Evolutionary conservation across 2,888 invertebrate species (phyloP).

Genomic region (Heliconius erato): DNA sequence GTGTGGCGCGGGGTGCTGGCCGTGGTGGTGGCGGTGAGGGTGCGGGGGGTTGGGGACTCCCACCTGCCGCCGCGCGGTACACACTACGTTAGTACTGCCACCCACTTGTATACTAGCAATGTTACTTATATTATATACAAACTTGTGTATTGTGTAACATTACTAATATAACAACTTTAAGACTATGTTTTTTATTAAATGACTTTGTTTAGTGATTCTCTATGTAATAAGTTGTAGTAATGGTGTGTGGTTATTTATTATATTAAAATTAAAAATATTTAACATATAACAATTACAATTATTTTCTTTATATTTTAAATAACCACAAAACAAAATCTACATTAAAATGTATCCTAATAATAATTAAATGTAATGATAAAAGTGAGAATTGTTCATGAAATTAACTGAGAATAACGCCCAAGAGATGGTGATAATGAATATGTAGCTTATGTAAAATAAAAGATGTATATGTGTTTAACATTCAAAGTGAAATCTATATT

Average conservation of each 20-base stretch:
- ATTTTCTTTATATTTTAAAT: neutral
- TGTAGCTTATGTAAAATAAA: constrained; percentile 2
- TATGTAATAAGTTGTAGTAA: neutral
- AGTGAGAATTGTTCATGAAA: neutral
- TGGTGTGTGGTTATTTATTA: constrained; percentile 9
- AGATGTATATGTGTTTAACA: neutral
- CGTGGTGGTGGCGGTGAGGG: constrained; percentile 82
- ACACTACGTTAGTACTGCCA: constrained; percentile 82
- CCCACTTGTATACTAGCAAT: constrained; percentile 55
- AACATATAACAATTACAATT: neutral
- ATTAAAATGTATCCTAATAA: neutral
- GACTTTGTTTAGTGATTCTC: constrained; percentile 24
- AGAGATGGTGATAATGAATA: neutral
- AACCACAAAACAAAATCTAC: constrained; percentile 19
- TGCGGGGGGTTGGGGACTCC: constrained; percentile 64
- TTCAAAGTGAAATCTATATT: neutral
- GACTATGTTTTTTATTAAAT: neutral
- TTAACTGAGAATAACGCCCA: neutral
- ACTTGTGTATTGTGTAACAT: constrained; percentile 37
- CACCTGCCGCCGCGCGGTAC: constrained; percentile 76
- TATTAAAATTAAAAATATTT: neutral
- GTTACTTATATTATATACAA: constrained; percentile 31
- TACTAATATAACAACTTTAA: constrained; percentile 39
- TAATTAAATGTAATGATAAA: constrained; percentile 6
- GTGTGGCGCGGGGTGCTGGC: constrained; percentile 73